phyloP scores from a whole-genome alignment of 2,888 invertebrate species.

The Zelleria hepariella region DNA sequence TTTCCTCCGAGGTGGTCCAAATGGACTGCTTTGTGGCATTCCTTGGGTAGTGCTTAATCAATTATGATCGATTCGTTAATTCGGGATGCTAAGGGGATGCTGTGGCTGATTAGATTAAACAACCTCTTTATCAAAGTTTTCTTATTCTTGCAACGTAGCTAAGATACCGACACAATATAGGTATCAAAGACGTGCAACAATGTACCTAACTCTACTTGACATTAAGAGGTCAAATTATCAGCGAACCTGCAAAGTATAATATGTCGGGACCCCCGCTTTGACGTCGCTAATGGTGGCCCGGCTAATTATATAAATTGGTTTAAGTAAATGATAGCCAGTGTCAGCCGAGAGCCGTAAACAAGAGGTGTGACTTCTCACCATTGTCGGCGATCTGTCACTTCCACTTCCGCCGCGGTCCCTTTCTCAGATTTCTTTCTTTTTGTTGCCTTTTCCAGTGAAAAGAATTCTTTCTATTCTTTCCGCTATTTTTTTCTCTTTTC shows the following conservation, averaged over 20 bases:
- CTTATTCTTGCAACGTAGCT: not conserved
- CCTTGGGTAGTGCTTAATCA: slow-evolving; percentile 62
- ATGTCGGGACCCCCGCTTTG: slow-evolving; percentile 38
- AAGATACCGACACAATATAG: too few species aligned
- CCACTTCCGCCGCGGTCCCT: slow-evolving; percentile 57
- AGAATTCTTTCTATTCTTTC: slow-evolving; percentile 53
- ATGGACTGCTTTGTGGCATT: slow-evolving; percentile 59
- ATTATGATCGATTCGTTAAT: slow-evolving; percentile 70
- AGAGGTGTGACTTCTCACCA: slow-evolving; percentile 70
- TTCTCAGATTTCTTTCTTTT: slow-evolving; percentile 52
- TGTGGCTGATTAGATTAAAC: slow-evolving; percentile 25
- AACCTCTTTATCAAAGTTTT: not conserved
- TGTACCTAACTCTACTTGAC: too few species aligned
- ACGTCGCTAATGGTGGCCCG: slow-evolving; percentile 48
- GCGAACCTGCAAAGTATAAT: slow-evolving; percentile 46
- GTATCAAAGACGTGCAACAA: too few species aligned
- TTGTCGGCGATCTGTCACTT: slow-evolving; percentile 69
- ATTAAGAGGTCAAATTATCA: slow-evolving; percentile 44
- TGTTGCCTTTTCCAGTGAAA: slow-evolving; percentile 63
- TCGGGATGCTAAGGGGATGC: slow-evolving; percentile 50
- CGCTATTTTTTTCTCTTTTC: slow-evolving; percentile 12
- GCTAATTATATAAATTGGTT: slow-evolving; percentile 70
- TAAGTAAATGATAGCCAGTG: slow-evolving; percentile 65
- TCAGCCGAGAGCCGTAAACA: slow-evolving; percentile 57
- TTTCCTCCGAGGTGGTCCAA: slow-evolving; percentile 49